phyloP scores from a whole-genome alignment of 2,113 vertebrate species.

The Delphinus delphis region DNA sequence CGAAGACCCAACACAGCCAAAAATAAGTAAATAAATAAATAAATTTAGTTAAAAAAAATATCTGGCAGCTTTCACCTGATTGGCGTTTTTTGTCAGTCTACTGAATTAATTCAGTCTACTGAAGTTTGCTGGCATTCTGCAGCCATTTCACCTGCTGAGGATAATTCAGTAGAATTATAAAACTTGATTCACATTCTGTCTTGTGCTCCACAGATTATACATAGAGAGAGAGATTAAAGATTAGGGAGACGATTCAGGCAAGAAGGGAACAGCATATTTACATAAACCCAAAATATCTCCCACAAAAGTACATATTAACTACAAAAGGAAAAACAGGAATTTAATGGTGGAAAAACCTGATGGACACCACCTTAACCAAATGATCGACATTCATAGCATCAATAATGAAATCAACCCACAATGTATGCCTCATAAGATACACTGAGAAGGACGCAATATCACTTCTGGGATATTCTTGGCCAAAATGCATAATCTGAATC shows the following conservation, averaged over 20 bases:
- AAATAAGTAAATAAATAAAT: no score
- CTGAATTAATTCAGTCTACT: constrained; percentile 46
- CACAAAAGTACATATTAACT: background rate
- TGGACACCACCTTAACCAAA: background rate
- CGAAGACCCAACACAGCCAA: no score
- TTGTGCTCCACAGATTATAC: constrained; percentile 54
- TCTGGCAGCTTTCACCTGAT: background rate
- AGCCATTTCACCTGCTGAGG: constrained; percentile 46
- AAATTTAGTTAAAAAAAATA: background rate
- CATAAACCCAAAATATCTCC: background rate
- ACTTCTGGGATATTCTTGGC: background rate
- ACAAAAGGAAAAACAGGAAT: background rate
- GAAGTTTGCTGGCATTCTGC: background rate
- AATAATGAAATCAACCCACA: background rate
- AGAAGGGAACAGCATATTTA: constrained; percentile 26
- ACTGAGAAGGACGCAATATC: no score
- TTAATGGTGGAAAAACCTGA: background rate
- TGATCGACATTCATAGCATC: no score
- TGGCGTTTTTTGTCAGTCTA: background rate
- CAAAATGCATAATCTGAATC: background rate
- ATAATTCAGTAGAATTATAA: constrained; percentile 73
- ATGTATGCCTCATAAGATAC: background rate
- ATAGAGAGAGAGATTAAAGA: constrained; percentile 10
- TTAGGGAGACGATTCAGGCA: constrained; percentile 19
- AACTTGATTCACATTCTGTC: constrained; percentile 69